Conservation (phyloP, 2,797 vertebrate species). For the Enteromius unitaeniatus region DNA sequence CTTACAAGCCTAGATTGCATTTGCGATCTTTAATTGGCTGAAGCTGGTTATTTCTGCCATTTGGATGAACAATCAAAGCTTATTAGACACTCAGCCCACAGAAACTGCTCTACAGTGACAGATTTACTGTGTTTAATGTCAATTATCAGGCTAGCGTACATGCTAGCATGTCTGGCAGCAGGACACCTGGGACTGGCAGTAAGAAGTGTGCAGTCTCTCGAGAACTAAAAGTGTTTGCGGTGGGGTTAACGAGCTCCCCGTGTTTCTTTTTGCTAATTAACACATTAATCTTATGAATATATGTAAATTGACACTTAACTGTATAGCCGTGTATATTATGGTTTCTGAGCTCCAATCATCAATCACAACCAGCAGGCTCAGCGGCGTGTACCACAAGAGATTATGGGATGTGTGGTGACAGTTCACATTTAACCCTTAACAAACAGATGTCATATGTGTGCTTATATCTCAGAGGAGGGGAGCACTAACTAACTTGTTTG, state of each 20-base stretch:
- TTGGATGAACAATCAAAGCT: constrained; percentile 46
- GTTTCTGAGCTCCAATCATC: constrained; percentile 41
- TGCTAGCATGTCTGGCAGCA: constrained; percentile 55
- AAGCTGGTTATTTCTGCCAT: constrained; percentile 31
- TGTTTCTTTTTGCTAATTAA: constrained; percentile 60
- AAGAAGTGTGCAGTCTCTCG: constrained; percentile 43
- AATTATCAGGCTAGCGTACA: constrained; percentile 49
- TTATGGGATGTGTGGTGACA: constrained; percentile 42
- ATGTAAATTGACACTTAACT: constrained; percentile 49
- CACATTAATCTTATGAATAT: constrained; percentile 63
- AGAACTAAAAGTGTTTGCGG: constrained; percentile 53
- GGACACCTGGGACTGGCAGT: constrained; percentile 53
- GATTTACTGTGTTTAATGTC: constrained; percentile 52
- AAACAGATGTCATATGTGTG: constrained; percentile 43
- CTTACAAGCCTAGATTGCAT: neutral
- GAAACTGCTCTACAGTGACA: constrained; percentile 50
- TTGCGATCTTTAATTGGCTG: constrained; percentile 31
- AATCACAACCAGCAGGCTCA: constrained; percentile 43
- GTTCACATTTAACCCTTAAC: constrained; percentile 52
- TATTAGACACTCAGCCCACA: constrained; percentile 36
- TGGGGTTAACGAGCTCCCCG: constrained; percentile 62
- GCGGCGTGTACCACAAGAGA: constrained; percentile 31
- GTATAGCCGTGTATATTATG: constrained; percentile 15
- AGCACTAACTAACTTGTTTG: constrained; percentile 15
- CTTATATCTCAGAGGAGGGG: constrained; percentile 12